Evolutionary conservation across 2,888 invertebrate species (phyloP), one percentile per base, ranked within the genome.

Genomic region (Trilocha varians): DNA sequence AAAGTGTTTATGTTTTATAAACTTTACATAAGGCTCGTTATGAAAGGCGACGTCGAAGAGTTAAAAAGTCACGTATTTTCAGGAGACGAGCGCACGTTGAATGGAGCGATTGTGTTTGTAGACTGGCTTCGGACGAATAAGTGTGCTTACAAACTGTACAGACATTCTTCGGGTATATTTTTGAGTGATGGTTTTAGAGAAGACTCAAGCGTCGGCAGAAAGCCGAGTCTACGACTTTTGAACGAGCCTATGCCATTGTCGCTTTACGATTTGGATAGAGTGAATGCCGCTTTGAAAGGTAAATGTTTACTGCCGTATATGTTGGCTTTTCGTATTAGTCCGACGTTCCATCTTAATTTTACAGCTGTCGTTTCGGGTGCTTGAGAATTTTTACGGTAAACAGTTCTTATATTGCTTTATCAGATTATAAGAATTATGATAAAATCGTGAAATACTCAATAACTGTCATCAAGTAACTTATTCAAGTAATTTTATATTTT

Each of bases 261-360:
- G 53, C 78, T 83, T 59, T 84, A 83, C 61, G 84, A 83, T 72
- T 76, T 80, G 76, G 83, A 83, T 64, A 78, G 84, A 79, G 82
- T 85, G 56, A 83, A 82, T 70, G 83, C 83, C 55, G 83, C 85
- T 52, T 75, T 85, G 67, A 82, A 79, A 82, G 84, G 85, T 85
- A 84, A 84, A 82, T 78, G 65, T 82, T 79, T 73, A 69, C 70
- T 62, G 56, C 70, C 63, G 59, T 67, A 62, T 64, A 68, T 68
- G 65, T 34, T 14, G 13, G 14, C 34, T 25, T 25, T 36, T 15
- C 18, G 32, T 15, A 8, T 25, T 25, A 25, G 25, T 25, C 11
- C 8, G 25, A 25, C 25, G 25, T 25, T 11, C 25, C 25, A 25
- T 25, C 25, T 25, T 25, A 25, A 25, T 25, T 25, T 25, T 25